Conservation (phyloP, 2,113 vertebrate species). For the Megaleporinus macrocephalus region DNA sequence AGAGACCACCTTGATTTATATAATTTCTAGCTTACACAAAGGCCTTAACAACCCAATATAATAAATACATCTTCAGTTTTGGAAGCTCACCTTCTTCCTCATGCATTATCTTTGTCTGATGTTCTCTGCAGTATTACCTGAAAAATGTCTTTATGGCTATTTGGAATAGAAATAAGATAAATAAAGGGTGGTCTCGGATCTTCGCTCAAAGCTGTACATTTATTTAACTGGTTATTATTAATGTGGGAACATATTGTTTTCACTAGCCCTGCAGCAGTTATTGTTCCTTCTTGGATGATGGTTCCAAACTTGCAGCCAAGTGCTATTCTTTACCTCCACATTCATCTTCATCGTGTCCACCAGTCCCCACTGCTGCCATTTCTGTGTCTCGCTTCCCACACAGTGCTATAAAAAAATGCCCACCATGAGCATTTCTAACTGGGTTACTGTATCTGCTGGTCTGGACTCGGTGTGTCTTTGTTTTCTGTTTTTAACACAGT, state of each 20-base stretch:
- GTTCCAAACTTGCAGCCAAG: background rate
- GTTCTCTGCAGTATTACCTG: no score
- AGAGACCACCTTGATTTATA: no score
- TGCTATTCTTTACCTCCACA: conserved; percentile 31
- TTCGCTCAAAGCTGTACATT: background rate
- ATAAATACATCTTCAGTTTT: no score
- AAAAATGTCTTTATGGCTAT: no score
- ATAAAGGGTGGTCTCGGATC: no score
- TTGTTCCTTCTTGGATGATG: conserved; percentile 12
- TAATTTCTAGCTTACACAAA: no score
- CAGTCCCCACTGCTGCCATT: background rate
- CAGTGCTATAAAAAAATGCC: background rate
- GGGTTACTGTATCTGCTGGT: background rate
- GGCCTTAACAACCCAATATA: no score
- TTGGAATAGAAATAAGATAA: no score
- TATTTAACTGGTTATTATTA: background rate
- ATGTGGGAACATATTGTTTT: background rate
- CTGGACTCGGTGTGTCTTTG: background rate
- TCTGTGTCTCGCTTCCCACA: conserved; percentile 26
- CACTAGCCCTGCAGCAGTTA: background rate
- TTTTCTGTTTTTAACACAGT: background rate
- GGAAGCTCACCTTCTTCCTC: no score
- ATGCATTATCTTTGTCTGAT: no score
- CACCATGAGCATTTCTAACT: background rate
- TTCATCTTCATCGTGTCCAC: background rate